phyloP scores from a whole-genome alignment of 2,113 vertebrate genomes.

The Rutilus rutilus region DNA sequence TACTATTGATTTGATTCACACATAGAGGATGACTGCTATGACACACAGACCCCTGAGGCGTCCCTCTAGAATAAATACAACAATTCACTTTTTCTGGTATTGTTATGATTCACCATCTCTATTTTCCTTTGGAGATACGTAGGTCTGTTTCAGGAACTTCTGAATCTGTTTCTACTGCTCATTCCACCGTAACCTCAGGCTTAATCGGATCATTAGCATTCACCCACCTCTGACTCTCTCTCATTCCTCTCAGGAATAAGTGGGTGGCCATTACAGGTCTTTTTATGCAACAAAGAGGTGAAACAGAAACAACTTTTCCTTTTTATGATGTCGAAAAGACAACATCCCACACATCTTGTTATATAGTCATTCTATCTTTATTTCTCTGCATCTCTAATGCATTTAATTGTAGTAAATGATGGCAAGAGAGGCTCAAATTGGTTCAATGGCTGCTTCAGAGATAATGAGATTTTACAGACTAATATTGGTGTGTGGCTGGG shows the following conservation, averaged over 20 bases:
- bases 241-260: constrained; percentile 36
- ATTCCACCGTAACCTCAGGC: constrained; percentile 38
- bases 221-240: constrained; percentile 43
- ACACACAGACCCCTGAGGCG: not conserved
- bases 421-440: not conserved
- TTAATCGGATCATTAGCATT: constrained; percentile 49
- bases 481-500: not conserved
- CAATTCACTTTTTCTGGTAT: not conserved
- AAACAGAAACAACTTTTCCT: constrained; percentile 30
- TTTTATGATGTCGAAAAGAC: not conserved
- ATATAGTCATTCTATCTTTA: not conserved
- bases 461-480: not conserved
- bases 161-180: constrained; percentile 4
- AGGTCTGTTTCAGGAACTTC: constrained; percentile 18
- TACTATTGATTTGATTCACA: constrained; percentile 26
- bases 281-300: constrained; percentile 27
- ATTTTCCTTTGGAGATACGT: not conserved
- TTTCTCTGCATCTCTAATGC: not conserved
- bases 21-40: not conserved
- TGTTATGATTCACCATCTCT: not conserved
- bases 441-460: constrained; percentile 16
- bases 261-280: constrained; percentile 17
- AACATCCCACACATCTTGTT: constrained; percentile 5
- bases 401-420: constrained; percentile 24
- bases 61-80: constrained; percentile 15